Percentiles rank a stretch among this genome's conserved stretches.
Conservation (phyloP, 2,888 invertebrate species). For the Caenorhabditis sp. region DNA sequence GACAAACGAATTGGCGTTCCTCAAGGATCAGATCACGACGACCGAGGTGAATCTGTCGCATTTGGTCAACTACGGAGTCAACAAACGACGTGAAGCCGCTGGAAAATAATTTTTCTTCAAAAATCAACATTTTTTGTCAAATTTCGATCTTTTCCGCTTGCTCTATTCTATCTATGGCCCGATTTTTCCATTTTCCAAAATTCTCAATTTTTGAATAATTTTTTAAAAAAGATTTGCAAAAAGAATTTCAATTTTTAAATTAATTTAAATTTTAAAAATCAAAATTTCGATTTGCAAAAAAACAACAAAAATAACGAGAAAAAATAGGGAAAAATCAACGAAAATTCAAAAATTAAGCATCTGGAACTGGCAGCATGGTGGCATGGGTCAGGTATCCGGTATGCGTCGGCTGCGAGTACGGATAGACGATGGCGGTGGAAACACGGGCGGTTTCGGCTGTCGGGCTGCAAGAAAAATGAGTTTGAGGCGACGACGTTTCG, state of each 20-base stretch:
- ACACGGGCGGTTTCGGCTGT: constrained; percentile 12
- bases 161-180: background rate
- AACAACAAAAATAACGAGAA: background rate
- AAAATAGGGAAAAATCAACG: constrained; percentile 17
- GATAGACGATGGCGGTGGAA: constrained; percentile 84
- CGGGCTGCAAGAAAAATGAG: background rate
- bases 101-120: constrained; percentile 13
- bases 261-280: too few relatives aligned
- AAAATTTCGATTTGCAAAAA: too few relatives aligned
- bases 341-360: background rate
- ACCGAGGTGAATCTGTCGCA: constrained; percentile 98
- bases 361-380: constrained; percentile 86
- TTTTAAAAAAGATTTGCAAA: background rate
- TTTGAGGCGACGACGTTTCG: too few relatives aligned
- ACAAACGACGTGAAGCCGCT: constrained; percentile 83
- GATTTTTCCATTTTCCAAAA: background rate
- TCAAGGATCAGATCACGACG: constrained; percentile 97
- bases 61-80: constrained; percentile 98
- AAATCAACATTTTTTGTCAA: background rate
- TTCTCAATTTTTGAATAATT: background rate
- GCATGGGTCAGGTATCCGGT: constrained; percentile 97
- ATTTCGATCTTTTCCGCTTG: background rate
- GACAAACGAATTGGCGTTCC: constrained; percentile 94
- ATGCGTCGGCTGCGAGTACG: constrained; percentile 91
- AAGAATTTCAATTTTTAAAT: too few relatives aligned